Conservation (phyloP, 1,140 invertebrate species). For the Oedothorax gibbosus region DNA sequence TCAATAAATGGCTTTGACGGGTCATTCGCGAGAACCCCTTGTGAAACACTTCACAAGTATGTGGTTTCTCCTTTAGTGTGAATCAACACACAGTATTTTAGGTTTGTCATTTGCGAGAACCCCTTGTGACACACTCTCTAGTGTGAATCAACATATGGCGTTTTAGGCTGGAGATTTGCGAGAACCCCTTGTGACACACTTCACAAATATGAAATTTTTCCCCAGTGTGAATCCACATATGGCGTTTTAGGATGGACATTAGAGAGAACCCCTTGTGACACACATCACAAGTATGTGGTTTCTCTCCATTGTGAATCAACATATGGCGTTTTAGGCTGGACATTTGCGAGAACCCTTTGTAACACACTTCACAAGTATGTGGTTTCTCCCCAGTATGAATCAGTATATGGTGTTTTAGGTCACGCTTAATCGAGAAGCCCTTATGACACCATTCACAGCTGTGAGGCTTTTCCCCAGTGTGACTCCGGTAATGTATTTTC, state of each 20-base stretch:
- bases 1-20: too few relatives aligned
- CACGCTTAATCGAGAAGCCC: too few relatives aligned
- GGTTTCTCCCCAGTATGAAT: not conserved
- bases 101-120: too few relatives aligned
- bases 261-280: not conserved
- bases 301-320: too few relatives aligned
- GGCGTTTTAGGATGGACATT: not conserved
- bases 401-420: too few relatives aligned
- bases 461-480: too few relatives aligned
- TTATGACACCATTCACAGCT: too few relatives aligned
- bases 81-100: too few relatives aligned
- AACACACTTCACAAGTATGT: not conserved
- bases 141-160: not conserved
- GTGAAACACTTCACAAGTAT: too few relatives aligned
- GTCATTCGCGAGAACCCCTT: too few relatives aligned
- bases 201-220: constrained; percentile 64
- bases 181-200: constrained; percentile 63
- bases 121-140: not conserved
- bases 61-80: too few relatives aligned
- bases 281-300: not conserved
- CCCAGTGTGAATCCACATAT: constrained; percentile 34
- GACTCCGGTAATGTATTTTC: not conserved
- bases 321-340: too few relatives aligned
- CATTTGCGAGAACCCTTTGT: not conserved
- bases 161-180: constrained; percentile 36